Evolutionary conservation across 2,113 vertebrate genomes (phyloP).

Genomic region (Phalacrocorax aristotelis): DNA sequence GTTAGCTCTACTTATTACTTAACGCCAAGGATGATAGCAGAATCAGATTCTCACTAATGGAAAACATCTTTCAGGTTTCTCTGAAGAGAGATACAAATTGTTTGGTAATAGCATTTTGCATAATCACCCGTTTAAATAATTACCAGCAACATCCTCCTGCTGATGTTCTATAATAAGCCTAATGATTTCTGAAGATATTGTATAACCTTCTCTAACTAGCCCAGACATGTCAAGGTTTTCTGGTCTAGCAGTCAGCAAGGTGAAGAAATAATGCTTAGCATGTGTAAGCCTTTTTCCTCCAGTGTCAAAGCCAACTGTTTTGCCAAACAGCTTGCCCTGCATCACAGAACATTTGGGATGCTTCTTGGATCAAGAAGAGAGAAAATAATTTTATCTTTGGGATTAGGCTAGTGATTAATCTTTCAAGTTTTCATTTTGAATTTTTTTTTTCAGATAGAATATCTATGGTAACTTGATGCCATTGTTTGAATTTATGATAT

Average conservation of each 20-base stretch:
- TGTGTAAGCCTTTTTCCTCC: background rate
- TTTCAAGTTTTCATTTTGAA: background rate
- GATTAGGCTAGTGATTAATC: background rate
- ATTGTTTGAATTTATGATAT: background rate
- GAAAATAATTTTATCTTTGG: background rate
- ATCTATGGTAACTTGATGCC: background rate
- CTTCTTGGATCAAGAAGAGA: background rate
- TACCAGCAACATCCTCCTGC: background rate
- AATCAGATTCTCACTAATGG: constrained; percentile 1
- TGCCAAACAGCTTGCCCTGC: background rate
- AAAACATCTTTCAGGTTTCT: background rate
- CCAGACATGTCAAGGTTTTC: background rate
- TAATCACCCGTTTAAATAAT: constrained; percentile 52
- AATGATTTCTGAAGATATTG: constrained; percentile 42
- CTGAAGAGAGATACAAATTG: constrained; percentile 32
- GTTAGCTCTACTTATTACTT: background rate
- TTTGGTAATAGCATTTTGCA: constrained; percentile 14
- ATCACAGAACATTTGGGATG: background rate
- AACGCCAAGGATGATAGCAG: background rate
- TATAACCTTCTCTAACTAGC: background rate
- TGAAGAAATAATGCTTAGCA: background rate
- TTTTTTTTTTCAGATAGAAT: background rate
- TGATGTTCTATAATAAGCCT: constrained; percentile 14
- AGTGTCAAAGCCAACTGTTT: background rate
- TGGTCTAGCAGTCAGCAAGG: background rate